Conservation (phyloP, 1,140 invertebrate species). For the Lordiphosa clarofinis region DNA sequence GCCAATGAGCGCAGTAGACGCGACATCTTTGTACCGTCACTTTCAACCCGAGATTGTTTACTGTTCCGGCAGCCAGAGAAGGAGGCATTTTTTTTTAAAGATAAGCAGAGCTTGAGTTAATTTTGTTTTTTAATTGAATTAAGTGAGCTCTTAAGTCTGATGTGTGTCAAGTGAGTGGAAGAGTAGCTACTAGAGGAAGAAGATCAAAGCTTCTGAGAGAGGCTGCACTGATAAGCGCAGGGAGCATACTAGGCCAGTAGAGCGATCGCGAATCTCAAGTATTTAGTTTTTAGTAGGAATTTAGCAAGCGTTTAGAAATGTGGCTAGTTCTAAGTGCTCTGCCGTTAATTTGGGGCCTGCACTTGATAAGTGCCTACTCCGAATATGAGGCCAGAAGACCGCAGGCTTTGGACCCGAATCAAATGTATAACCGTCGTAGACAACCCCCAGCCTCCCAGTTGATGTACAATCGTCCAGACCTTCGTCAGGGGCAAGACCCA, state of each 20-base stretch:
- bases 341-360: constrained; percentile 9
- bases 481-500: not conserved
- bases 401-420: constrained; percentile 8
- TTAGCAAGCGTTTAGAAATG: constrained; percentile 38
- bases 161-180: constrained; percentile 33
- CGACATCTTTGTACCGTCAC: constrained; percentile 42
- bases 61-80: constrained; percentile 31
- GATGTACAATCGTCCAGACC: constrained; percentile 26
- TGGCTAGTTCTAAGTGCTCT: constrained; percentile 17
- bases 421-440: not conserved
- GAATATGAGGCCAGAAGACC: constrained; percentile 38
- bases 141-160: constrained; percentile 13
- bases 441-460: constrained; percentile 11
- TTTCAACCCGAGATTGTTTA: constrained; percentile 46
- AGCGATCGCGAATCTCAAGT: constrained; percentile 21
- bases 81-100: constrained; percentile 9
- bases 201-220: constrained; percentile 5
- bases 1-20: constrained; percentile 33
- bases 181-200: not conserved
- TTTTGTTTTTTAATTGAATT: constrained; percentile 35
- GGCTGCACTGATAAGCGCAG: constrained; percentile 41
- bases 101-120: constrained; percentile 36
- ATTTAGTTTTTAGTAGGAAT: constrained; percentile 39
- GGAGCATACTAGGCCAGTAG: constrained; percentile 31
- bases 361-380: constrained; percentile 22